Evolutionary conservation across 2,888 invertebrate species (phyloP).

Genomic region (Physocephala rufipes): DNA sequence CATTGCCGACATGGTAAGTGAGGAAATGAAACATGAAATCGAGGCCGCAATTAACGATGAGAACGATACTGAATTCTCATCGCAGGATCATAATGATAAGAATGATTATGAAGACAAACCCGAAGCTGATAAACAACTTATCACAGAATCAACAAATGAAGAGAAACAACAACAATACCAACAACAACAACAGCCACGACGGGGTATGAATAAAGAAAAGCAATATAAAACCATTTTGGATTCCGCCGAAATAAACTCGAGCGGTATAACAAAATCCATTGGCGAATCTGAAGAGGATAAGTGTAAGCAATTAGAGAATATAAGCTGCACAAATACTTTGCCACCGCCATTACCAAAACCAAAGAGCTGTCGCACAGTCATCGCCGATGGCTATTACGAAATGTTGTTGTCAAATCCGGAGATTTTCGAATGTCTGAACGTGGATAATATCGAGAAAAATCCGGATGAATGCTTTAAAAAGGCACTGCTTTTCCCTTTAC

Average conservation of each 20-base stretch:
- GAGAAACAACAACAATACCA: conserved; percentile 39
- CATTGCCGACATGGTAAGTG: conserved; percentile 61
- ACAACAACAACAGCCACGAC: no score
- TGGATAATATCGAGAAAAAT: conserved; percentile 84
- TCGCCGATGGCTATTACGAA: conserved; percentile 84
- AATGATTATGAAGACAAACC: conserved; percentile 51
- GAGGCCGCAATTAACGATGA: conserved; percentile 63
- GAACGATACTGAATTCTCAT: conserved; percentile 41
- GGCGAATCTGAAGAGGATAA: conserved; percentile 39
- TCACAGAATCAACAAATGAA: conserved; percentile 35
- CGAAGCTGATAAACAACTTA: conserved; percentile 51
- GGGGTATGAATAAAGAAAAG: conserved; percentile 19
- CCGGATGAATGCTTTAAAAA: conserved; percentile 93
- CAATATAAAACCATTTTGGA: conserved; percentile 41
- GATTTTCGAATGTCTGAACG: conserved; percentile 81
- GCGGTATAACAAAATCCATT: conserved; percentile 31
- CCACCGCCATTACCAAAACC: conserved; percentile 67
- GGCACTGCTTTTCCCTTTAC: conserved; percentile 84
- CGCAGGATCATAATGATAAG: conserved; percentile 44
- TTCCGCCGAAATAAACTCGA: conserved; percentile 44
- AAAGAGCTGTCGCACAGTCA: conserved; percentile 71
- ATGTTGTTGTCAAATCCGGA: conserved; percentile 81
- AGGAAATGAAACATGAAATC: conserved; percentile 62
- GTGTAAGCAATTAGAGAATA: conserved; percentile 18
- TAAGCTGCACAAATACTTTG: conserved; percentile 50